Base-by-base conservation (phyloP, 1,140 invertebrate species). In the Solen grandis region DNA sequence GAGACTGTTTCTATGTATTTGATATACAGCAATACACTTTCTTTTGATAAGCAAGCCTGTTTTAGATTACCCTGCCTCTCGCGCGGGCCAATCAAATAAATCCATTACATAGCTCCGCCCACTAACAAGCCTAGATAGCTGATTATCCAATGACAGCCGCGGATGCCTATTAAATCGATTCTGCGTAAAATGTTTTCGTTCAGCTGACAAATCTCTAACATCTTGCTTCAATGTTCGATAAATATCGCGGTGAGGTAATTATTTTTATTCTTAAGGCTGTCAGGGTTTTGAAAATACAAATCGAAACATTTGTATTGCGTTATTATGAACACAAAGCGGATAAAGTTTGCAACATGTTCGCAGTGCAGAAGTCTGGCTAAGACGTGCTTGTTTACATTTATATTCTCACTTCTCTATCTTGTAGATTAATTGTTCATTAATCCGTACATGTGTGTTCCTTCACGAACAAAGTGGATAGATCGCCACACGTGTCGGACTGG, bases 231-330 rank as follows among this genome's bases (percentile, higher is more conserved):
- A 65, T 54, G 74, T 55, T 76, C 60, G 60, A 76, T 76, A 55
- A 54, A 33, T 76, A 76, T 66, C 74, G 35, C 62, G 62, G 46
- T 66, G 46, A 35, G 74, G 46, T 76, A 76, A 76, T 76, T 76
- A 76, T 76, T 66, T 76, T 66, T 55, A 57, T 63, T 76, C 62
- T 62, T 76, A 63, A 29, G 57, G 31, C 57, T 75, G 72, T 75
- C 72, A 75, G 57, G 33, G 41, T 38, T 50, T 52, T 59, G 63
- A 22, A 62, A 59, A 75, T 60, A 59, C 60, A 75, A 62, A 75
- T 75, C 63, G 57, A 60, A 75, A 60, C 72, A 75, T 75, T 75
- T 75, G 72, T 63, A 63, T 62, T 63, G 57, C 72, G 72, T 75
- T 75, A 62, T 46, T 75, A 55, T 54, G 35, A 46, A 57, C 57